Conservation (phyloP, 2,113 vertebrate genomes). For the Origma solitaria region DNA sequence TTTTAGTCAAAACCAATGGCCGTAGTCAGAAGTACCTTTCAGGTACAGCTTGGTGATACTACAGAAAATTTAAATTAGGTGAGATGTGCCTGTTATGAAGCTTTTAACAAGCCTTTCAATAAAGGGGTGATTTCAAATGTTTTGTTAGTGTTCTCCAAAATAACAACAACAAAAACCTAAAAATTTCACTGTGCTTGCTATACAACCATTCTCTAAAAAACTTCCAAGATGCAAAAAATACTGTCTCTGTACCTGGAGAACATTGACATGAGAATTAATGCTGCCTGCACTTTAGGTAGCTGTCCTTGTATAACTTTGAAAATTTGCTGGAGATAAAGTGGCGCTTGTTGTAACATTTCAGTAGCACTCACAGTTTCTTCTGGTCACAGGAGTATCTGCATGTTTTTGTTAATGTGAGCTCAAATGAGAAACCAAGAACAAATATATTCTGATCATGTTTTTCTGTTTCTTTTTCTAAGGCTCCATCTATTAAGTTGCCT, state of each 20-base stretch:
- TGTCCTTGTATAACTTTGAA: background rate
- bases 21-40: background rate
- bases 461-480: slow-evolving; percentile 64
- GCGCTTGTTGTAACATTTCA: background rate
- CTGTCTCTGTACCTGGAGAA: background rate
- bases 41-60: background rate
- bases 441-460: background rate
- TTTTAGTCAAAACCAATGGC: background rate
- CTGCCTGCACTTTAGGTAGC: background rate
- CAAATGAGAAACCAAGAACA: background rate
- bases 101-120: background rate
- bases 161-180: background rate
- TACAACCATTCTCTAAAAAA: background rate
- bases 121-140: background rate
- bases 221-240: background rate
- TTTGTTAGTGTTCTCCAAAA: background rate
- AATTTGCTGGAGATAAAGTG: background rate
- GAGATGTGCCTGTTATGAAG: background rate
- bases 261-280: background rate
- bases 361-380: background rate
- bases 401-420: background rate
- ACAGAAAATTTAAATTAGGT: background rate
- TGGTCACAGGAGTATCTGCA: background rate
- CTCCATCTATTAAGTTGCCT: slow-evolving; percentile 83
- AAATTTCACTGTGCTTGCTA: background rate